Base-by-base conservation (phyloP, 2,888 invertebrate species). In the Xanthia icteritia region DNA sequence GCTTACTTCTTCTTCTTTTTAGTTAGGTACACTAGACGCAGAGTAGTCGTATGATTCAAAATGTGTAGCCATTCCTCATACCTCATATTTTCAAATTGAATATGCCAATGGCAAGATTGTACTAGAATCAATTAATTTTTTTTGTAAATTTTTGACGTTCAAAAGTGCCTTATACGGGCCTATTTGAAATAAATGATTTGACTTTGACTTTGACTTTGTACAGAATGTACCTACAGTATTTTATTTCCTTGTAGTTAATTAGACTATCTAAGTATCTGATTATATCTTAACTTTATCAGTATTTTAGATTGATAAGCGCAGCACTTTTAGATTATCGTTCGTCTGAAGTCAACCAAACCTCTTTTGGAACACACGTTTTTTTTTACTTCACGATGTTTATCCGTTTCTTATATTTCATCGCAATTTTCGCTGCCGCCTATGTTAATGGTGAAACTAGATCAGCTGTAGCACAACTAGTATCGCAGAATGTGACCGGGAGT, bases 391-490 rank as follows among this genome's bases (percentile, higher is more conserved):
- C 58, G 13, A 86, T 84, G 84, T 86, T 73, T 23, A 20, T 66
- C 13, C 77, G 66, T 69, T 79, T 70, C 58, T 56, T 65, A 71
- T 85, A 48, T 82, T 70, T 82, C 20, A 27, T 71, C 45, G 61
- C 48, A 64, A 15, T 88, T 51, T 56, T 74, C 65, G 48, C 39
- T 20, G 63, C 72, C 72, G 27, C 61, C n/a, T 42, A 60, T 73
- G 74, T 75, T 3, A 68, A 74, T 31, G 11, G 67, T 73, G 83
- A 84, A 77, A 73, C 79, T 56, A 91, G 92, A 86, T 87, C 90
- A 23, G 96, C 96, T 4, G 82, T 93, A 51, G 95, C 94, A 5
- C 89, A 91, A 72, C 89, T 95, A 3, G 65, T 83, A 13, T 85
- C 92, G 9, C 87, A 76, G 69, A 90, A 77, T 64, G 90, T 94